These are phyloP conservation scores for Calliphora vomitoria DNA, from an alignment of 2,888 invertebrate genomes.

Conservation along the genomic window DNA sequence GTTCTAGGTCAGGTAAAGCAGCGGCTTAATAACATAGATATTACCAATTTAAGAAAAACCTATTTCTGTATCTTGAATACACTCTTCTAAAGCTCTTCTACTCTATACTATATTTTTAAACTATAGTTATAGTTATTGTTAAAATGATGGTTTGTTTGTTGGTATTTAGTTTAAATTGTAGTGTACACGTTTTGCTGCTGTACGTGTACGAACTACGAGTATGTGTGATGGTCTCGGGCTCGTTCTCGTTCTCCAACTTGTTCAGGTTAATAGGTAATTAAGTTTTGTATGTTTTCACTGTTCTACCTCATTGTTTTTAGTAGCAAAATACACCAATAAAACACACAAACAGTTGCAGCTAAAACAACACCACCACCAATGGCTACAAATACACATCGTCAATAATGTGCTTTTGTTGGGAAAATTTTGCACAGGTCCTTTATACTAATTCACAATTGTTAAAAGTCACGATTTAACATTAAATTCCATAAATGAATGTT, in stretches of 20 bases:
- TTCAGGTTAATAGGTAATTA: constrained; percentile 73
- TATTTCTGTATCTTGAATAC: no score
- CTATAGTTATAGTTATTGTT: constrained; percentile 33
- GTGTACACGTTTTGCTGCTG: constrained; percentile 21
- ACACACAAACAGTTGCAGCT: neutral
- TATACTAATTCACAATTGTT: constrained; percentile 62
- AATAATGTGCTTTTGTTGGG: constrained; percentile 2
- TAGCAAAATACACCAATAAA: constrained; percentile 35
- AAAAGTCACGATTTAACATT: constrained; percentile 68
- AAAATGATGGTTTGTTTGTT: constrained; percentile 54
- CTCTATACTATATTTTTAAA: neutral
- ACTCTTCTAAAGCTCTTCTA: constrained; percentile 10
- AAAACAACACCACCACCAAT: neutral
- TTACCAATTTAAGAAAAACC: no score
- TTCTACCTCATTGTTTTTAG: constrained; percentile 57
- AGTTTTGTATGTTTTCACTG: constrained; percentile 67
- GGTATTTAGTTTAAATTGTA: constrained; percentile 60
- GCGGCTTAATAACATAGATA: no score
- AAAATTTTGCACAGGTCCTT: constrained; percentile 47
- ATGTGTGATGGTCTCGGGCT: neutral
- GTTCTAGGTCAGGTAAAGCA: no score
- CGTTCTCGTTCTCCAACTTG: constrained; percentile 34
- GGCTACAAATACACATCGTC: constrained; percentile 22
- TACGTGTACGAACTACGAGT: neutral
- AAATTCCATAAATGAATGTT: constrained; percentile 56